These are phyloP conservation scores for Pteronotus mesoamericanus DNA, from an alignment of 2,797 vertebrate genomes.

Conservation along the genomic window DNA sequence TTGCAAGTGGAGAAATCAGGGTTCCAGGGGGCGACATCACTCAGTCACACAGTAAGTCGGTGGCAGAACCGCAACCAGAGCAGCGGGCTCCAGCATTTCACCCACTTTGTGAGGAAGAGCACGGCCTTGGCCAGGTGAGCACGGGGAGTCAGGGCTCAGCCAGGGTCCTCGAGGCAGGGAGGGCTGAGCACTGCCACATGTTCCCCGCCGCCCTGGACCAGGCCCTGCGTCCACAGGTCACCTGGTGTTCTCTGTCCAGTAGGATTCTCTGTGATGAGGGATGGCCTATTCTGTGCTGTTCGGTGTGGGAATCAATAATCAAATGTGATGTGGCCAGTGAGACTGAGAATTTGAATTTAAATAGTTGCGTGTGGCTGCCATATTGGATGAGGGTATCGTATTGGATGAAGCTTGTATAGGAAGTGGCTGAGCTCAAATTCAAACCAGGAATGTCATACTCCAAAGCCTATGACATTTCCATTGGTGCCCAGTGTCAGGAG, in stretches of 20 bases:
- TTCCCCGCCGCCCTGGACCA: background rate
- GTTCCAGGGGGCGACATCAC: background rate
- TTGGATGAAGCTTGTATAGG: background rate
- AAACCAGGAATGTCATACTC: background rate
- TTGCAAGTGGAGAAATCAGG: background rate
- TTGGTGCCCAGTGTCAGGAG: background rate
- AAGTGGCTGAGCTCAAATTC: background rate
- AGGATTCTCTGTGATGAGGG: background rate
- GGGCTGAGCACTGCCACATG: fast-evolving
- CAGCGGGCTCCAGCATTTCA: background rate
- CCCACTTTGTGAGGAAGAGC: background rate
- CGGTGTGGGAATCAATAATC: background rate
- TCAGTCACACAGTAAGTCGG: fast-evolving
- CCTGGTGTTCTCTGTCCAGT: background rate
- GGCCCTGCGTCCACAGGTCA: fast-evolving
- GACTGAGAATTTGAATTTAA: background rate
- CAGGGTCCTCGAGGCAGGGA: fast-evolving
- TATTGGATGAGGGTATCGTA: background rate
- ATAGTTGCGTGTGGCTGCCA: too few species aligned
- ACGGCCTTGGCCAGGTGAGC: background rate
- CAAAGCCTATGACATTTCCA: background rate
- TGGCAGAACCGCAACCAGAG: background rate
- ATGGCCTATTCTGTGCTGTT: background rate
- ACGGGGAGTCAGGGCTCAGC: fast-evolving
- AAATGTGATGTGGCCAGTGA: background rate